Evolutionary conservation across 1,140 invertebrate species (phyloP), one percentile per base, ranked within the genome.

Genomic region (Sycophaga agraensis): DNA sequence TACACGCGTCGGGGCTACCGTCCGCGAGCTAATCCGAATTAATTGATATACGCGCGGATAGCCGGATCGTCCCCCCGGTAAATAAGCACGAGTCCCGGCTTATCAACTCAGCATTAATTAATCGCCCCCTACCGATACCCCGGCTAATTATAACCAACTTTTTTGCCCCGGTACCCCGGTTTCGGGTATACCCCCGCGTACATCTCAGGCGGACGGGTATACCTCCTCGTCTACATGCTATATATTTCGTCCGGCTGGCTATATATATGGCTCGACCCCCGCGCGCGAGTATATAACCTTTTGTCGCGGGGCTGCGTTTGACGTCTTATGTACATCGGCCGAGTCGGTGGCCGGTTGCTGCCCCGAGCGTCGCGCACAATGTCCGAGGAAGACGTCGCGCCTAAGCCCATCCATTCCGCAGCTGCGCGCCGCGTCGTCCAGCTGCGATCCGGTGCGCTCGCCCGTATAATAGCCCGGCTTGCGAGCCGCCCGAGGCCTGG

Each of bases 11-110:
- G 42, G 35, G 21, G 16, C 9, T 21, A 42, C 37, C 51, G 37
- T 21, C 51, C 17, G 12, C 37, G 37, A 24, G 51, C 51, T 54
- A 54, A 54, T 54, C 37, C 12, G 35, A 39, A 54, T 42, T 40
- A 54, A 54, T 54, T 54, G 37, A 54, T 40, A 37, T 37, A 42
- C 31, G 31, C n/a, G n/a, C 6, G 12, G 26, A 17, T 31, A 48
- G 24, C 42, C 24, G 8, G 42, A 21, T 45, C 42, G 21, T n/a
- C n/a, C n/a, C n/a, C n/a, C n/a, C n/a, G n/a, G 21, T 42, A 42
- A 42, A 42, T 42, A 42, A 19, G 21, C 40, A 17, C 16, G 16
- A 19, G 40, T 19, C 40, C 3, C 12, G n/a, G 16, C 21, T 42
- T 42, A 42, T 42, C 21, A 42, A 42, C 39, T 42, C 21, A 19